Conservation (phyloP, 2,888 invertebrate genomes). For the Epirrhoe tristata region DNA sequence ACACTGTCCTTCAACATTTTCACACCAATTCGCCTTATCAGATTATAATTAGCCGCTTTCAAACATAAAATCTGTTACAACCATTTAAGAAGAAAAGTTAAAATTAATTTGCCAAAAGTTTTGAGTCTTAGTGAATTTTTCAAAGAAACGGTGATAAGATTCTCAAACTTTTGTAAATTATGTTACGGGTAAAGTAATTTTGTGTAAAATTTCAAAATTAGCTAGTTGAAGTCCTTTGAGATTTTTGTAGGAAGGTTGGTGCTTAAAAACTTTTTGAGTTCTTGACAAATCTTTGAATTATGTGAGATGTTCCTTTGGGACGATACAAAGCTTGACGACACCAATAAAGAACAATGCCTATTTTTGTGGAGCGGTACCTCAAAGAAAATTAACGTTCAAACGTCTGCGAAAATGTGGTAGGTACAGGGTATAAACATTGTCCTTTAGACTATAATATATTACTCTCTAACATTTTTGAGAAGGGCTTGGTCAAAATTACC, state of each 20-base stretch:
- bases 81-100: conserved; percentile 12
- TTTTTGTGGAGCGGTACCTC: background rate
- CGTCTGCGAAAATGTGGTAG: no score
- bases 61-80: background rate
- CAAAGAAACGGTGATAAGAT: conserved; percentile 42
- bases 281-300: conserved; percentile 1
- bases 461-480: no score
- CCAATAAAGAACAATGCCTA: background rate
- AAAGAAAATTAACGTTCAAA: no score
- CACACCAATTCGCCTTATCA: background rate
- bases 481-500: no score
- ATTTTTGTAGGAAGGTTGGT: background rate
- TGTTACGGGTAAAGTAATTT: conserved; percentile 33
- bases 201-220: conserved; percentile 25
- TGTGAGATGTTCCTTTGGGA: background rate
- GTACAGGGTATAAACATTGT: no score
- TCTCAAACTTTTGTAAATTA: conserved; percentile 36
- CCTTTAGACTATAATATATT: no score
- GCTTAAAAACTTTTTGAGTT: background rate
- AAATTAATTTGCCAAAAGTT: conserved; percentile 42
- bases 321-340: background rate
- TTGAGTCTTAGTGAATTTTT: conserved; percentile 37
- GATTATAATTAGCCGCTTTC: conserved; percentile 4
- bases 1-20: no score
- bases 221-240: conserved; percentile 13